These are phyloP conservation scores for Peromyscus maniculatus DNA, from an alignment of 2,113 vertebrate species.

Conservation along the genomic window DNA sequence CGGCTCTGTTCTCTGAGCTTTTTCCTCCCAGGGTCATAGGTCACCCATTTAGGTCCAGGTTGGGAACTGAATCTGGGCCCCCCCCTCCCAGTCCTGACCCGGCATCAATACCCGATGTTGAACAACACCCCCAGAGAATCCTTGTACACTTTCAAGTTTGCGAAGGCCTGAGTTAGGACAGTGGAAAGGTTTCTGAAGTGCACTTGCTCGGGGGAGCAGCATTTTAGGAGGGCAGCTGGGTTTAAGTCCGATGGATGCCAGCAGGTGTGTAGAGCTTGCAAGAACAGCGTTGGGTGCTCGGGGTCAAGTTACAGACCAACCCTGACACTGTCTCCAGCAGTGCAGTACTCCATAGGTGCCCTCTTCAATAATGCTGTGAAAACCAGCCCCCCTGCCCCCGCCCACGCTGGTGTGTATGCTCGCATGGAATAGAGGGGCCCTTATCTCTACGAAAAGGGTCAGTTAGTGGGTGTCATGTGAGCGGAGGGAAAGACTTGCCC, in stretches of 20 bases:
- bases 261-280: slow-evolving; percentile 32
- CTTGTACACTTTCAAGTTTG: background rate
- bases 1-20: background rate
- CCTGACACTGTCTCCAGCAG: background rate
- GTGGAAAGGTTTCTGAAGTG: background rate
- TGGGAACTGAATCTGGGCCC: background rate
- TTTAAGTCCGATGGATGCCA: background rate
- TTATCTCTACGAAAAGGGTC: slow-evolving; percentile 21
- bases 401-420: background rate
- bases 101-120: background rate
- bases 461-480: background rate
- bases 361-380: slow-evolving; percentile 64
- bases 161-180: background rate
- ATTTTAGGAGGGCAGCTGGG: background rate
- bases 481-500: background rate
- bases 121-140: background rate
- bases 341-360: background rate
- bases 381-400: background rate
- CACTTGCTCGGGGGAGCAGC: background rate
- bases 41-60: background rate
- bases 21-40: background rate
- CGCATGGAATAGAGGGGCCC: background rate
- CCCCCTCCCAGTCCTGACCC: background rate
- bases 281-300: background rate
- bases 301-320: background rate